A percentile compares a stretch with the other conserved stretches of the same genome.
phyloP scores from a whole-genome alignment of 2,888 invertebrate species.

The Caenorhabditis sulstoni region DNA sequence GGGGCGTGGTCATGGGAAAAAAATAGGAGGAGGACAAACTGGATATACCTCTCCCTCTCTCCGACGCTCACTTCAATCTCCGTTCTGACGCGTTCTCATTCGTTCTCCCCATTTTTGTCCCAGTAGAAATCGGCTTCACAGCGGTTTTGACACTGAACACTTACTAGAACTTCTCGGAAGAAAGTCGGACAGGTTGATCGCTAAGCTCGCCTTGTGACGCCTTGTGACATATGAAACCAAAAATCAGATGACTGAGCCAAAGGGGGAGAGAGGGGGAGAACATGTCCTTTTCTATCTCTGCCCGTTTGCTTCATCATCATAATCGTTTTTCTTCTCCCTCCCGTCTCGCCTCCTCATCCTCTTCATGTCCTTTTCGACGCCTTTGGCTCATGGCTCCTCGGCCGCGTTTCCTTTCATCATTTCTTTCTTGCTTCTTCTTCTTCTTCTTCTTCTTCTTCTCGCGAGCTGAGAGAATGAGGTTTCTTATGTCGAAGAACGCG shows the following conservation, averaged over 20 bases:
- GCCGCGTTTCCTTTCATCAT: constrained; percentile 7
- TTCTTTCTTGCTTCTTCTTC: constrained; percentile 7
- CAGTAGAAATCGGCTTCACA: background rate
- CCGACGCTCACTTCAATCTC: constrained; percentile 22
- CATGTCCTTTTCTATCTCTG: constrained; percentile 48
- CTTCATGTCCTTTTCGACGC: constrained; percentile 15
- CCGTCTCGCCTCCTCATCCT: background rate
- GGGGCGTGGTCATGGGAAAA: constrained; percentile 35
- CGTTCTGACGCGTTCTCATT: constrained; percentile 14
- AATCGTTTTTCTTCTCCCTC: background rate
- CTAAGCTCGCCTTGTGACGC: no score
- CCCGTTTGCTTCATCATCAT: constrained; percentile 24
- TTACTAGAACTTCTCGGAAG: no score
- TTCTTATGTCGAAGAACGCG: background rate
- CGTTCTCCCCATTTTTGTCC: background rate
- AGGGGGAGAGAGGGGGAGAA: constrained; percentile 1
- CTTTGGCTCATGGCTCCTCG: constrained; percentile 5
- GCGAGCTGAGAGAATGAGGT: no score
- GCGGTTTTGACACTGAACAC: no score
- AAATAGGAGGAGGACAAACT: constrained; percentile 14
- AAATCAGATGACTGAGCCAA: constrained; percentile 1
- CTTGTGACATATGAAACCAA: constrained; percentile 16
- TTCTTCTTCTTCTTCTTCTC: background rate
- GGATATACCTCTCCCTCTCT: constrained; percentile 3
- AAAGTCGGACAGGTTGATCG: no score